These are phyloP conservation scores for Thecophora atra DNA, from an alignment of 2,888 invertebrate species.

Conservation along the genomic window DNA sequence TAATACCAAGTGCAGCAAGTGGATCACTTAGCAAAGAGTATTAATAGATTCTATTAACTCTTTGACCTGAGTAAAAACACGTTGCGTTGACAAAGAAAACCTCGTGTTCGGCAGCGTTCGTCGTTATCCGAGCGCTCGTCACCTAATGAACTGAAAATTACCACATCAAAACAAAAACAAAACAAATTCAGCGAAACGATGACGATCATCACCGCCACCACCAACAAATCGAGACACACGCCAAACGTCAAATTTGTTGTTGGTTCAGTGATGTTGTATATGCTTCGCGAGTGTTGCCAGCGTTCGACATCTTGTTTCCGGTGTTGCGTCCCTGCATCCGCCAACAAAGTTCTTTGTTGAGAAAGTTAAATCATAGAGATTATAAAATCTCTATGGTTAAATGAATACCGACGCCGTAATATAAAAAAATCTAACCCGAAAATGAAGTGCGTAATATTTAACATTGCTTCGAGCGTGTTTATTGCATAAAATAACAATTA, in stretches of 20 bases:
- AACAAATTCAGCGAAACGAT: too few species aligned
- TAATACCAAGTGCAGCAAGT: too few species aligned
- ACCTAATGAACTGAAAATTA: too few species aligned
- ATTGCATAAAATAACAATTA: not conserved
- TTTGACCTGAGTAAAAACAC: not conserved
- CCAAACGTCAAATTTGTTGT: too few species aligned
- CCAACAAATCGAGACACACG: conserved; percentile 1
- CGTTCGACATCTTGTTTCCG: too few species aligned
- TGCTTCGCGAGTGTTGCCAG: conserved; percentile 32
- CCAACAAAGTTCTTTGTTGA: not conserved
- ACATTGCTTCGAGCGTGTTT: not conserved
- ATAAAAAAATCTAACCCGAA: too few species aligned
- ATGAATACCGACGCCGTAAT: not conserved
- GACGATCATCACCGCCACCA: not conserved
- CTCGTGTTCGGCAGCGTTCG: too few species aligned
- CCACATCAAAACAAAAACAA: too few species aligned
- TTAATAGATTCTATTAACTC: too few species aligned
- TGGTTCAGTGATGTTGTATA: not conserved
- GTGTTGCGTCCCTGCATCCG: conserved; percentile 31
- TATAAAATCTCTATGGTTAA: not conserved
- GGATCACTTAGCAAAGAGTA: too few species aligned
- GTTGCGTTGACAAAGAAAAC: not conserved
- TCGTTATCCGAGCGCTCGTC: too few species aligned
- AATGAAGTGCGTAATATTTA: too few species aligned
- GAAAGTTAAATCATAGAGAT: not conserved